phyloP scores from a whole-genome alignment of 2,888 invertebrate species.

The Agriotes lineatus region DNA sequence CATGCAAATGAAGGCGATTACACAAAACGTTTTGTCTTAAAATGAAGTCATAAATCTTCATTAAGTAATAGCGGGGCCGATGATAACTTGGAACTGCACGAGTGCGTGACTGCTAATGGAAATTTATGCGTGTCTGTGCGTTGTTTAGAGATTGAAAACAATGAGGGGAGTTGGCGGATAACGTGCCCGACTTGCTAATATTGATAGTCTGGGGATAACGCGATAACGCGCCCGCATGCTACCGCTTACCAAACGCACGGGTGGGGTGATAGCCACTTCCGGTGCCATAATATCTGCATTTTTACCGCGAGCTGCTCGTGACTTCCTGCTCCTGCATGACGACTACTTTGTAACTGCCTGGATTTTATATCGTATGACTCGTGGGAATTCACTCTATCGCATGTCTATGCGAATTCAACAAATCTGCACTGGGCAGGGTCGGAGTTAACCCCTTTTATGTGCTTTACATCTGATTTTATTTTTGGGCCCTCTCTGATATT shows the following conservation, averaged over 20 bases:
- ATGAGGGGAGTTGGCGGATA: slow-evolving; percentile 41
- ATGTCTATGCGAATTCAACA: no score
- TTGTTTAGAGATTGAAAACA: slow-evolving; percentile 47
- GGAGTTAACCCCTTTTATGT: no score
- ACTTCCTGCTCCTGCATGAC: slow-evolving; percentile 19
- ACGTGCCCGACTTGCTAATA: slow-evolving; percentile 40
- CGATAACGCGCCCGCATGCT: slow-evolving; percentile 38
- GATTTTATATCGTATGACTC: slow-evolving; percentile 4
- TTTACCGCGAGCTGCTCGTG: slow-evolving; percentile 19
- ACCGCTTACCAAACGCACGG: slow-evolving; percentile 28
- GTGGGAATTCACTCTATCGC: no score
- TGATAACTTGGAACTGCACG: slow-evolving; percentile 48
- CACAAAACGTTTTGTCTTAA: slow-evolving; percentile 41
- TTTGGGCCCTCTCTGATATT: no score
- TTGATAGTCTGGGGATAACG: slow-evolving; percentile 34
- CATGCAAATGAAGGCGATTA: slow-evolving; percentile 33
- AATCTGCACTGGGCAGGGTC: no score
- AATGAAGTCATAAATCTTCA: slow-evolving; percentile 43
- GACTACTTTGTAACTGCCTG: slow-evolving; percentile 7
- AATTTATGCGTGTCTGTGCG: slow-evolving; percentile 46
- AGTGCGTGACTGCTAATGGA: slow-evolving; percentile 49
- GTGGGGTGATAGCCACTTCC: slow-evolving; percentile 20
- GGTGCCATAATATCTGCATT: slow-evolving; percentile 25
- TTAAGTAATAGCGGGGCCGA: slow-evolving; percentile 44
- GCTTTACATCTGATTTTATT: no score